Evolutionary conservation across 1,140 invertebrate species (phyloP), one percentile per base, ranked within the genome.

Genomic region (Drosophila pectinifera): DNA sequence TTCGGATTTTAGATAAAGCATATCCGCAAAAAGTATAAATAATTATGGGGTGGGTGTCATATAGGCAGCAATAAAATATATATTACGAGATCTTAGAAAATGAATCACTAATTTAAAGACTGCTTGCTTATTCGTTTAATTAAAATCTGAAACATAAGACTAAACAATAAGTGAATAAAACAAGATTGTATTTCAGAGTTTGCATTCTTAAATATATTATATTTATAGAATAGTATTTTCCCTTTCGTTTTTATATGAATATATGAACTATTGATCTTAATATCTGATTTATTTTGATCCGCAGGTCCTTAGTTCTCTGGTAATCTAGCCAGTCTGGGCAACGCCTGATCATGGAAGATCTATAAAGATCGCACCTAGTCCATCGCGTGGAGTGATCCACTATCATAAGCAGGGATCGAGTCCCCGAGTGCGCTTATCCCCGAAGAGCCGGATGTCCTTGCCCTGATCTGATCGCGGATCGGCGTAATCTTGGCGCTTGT

Each of bases 301-400:
- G 0, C 8, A 20, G 11, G 2, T 20, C 16, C 48, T 14, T 26
- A 11, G 0, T 10, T 8, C 4, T 0, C 46, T 7, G 2, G 16
- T 7, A 51, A 34, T 51, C 28, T 20, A 34, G 48, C 6, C 20
- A 20, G 13, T 51, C 48, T 10, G 28, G 14, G 48, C 18, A 51
- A 20, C 20, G 13, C 28, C 28, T 36, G 28, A 51, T 51, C 28
- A 20, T 1, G 18, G 13, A 51, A 51, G 48, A 51, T 51, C 28
- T 51, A 51, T 51, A 10, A 51, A 51, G 28, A 51, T 51, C 48
- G 18, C 48, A 51, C 48, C 48, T 51, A 51, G 48, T 51, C 48
- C 48, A 51, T 51, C 48, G 48, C 7, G 13, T 51, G 48, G 48
- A 51, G 48, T 51, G 48, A 51, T 51, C 48, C 48, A 51, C 48